Evolutionary conservation across 2,888 invertebrate genomes (phyloP), one percentile per base, ranked within the genome.

Genomic region (Watsonalla cultraria): DNA sequence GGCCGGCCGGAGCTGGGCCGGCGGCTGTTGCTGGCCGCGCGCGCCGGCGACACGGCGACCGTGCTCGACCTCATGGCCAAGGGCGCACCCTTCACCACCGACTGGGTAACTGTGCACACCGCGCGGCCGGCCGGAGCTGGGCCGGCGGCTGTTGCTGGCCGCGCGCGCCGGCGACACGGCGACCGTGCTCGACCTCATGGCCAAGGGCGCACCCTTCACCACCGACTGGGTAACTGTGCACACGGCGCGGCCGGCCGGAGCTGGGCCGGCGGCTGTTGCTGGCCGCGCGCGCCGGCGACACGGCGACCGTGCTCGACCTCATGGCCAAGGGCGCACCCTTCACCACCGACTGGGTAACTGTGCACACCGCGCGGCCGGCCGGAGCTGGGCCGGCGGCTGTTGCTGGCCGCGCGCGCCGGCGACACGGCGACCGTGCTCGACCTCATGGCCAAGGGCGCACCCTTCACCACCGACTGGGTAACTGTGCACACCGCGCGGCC

Each of bases 381-480:
- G n/a, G n/a, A n/a, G n/a, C n/a, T n/a, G n/a, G n/a, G n/a, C n/a
- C 24, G 15, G 5, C 9, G 95, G 55, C 90, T 98, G 71, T 86
- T 98, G 64, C 93, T 94, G 74, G 95, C 95, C 53, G 95, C 97
- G 46, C 93, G 94, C 64, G 93, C 94, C 63, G 97, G 97, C 0
- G 94, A 97, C 78, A 93, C 95, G 5, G 92, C 93, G 56, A 93
- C 93, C 62, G 96, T 97, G 24, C 92, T 95, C 56, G 92, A 93
- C 47, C 92, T 98, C 56, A 94, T 98, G 92, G 93, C 94, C 35
- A 94, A 94, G 82, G 98, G 98, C 49, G 97, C 98, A 48, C 97
- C 98, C 33, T 97, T 98, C 75, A 96, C 96, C 8, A 95, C 97
- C 4, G 98, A 98, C 84, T 98, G 98, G 97, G 97, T 97, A 86